Base-by-base conservation (phyloP, 2,797 vertebrate genomes). In the Enteromius thamalakanensis region DNA sequence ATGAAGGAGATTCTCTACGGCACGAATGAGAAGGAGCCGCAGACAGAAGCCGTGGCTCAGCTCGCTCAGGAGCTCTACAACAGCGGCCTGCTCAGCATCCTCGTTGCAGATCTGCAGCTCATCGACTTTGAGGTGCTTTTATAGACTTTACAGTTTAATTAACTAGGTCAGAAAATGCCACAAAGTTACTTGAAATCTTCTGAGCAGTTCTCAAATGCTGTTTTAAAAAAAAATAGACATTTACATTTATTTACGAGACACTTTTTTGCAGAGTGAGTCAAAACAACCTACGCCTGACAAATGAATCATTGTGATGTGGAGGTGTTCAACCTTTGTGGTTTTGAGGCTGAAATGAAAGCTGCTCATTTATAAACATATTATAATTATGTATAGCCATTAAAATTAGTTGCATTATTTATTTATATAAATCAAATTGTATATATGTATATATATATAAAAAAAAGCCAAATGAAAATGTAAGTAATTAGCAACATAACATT, bases 1-100 rank as follows among this genome's bases (percentile, higher is more conserved):
- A 99, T 99, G 97, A 99, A 99, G 89, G 98, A 99, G 91, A 97
- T 99, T 87, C 93, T 99, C 0, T 99, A 98, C 40, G 98, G 98
- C 86, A 99, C 98, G 8, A 98, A 96, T 77, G 98, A 99, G 87
- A 99, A 99, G 81, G 98, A 99, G 75, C 97, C 97, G 0, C 98
- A 99, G 89, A 98, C 98, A 0, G 98, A 99, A 90, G 96, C 97
- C 0, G 97, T 99, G 89, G 98, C 98, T 1, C 98, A 98, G 87
- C 95, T 99, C 0, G 97, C 98, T 82, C 98, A 99, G 86, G 97
- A 99, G 88, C 95, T 99, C 0, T 99, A 99, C 89, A 99, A 98
- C 91, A 99, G 97, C 0, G 98, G 97, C 64, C 94, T 99, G 84
- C 97, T 99, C 75, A 93, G 96, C 89, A 98, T 95, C 10, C 93